Conservation (phyloP, 2,888 invertebrate genomes). For the Tortricodes alternella region DNA sequence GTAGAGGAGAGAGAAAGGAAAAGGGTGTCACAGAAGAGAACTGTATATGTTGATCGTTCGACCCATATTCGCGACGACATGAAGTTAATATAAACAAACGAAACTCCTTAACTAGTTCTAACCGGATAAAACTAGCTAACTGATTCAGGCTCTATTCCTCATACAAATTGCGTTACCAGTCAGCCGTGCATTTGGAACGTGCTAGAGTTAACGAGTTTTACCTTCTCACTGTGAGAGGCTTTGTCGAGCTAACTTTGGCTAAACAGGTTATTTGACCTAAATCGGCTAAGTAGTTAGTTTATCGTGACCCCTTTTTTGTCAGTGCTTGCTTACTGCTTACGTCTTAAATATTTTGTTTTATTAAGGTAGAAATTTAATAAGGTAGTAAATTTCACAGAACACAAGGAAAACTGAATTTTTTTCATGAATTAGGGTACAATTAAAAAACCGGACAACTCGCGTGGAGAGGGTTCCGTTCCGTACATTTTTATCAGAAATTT, state of each 20-base stretch:
- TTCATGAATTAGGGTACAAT: too few species aligned
- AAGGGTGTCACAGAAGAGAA: too few species aligned
- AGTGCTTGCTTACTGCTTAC: background rate
- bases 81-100: background rate
- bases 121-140: background rate
- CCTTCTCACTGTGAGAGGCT: background rate
- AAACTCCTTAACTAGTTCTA: background rate
- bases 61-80: background rate
- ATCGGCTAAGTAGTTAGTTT: background rate
- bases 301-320: background rate
- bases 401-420: too few species aligned
- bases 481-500: too few species aligned
- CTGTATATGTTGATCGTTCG: too few species aligned
- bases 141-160: background rate
- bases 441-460: too few species aligned
- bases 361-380: too few species aligned
- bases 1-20: too few species aligned
- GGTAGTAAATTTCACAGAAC: too few species aligned
- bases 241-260: background rate
- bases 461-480: too few species aligned
- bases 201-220: background rate
- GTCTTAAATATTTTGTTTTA: background rate
- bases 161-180: slow-evolving; percentile 1
- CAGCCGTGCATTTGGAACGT: background rate
- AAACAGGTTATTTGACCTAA: background rate